A percentile compares a stretch with the other conserved stretches of the same genome.
Conservation (phyloP, 92 coral and sea anemone genomes). For the Palythoa caribaeorum region DNA sequence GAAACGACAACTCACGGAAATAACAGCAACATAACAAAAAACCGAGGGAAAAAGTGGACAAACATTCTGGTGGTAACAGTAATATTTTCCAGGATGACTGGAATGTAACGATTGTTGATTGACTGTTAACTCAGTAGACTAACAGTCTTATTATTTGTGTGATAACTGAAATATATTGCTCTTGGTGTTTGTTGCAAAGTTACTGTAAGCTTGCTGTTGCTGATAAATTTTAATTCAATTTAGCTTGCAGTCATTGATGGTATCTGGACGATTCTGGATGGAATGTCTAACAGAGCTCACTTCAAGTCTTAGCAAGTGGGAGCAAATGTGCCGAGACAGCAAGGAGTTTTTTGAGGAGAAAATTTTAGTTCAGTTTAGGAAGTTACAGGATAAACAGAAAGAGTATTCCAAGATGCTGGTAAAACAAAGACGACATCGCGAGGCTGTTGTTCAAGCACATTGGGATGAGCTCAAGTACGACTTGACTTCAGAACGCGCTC, state of each 20-base stretch:
- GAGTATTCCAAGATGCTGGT: slow-evolving; percentile 56
- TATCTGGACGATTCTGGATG: slow-evolving; percentile 99
- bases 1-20: no score
- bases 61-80: no score
- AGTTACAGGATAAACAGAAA: slow-evolving; percentile 70
- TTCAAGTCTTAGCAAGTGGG: slow-evolving; percentile 67
- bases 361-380: slow-evolving; percentile 63
- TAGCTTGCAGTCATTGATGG: slow-evolving; percentile 81
- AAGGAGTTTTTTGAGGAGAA: slow-evolving; percentile 66
- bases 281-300: slow-evolving; percentile 92
- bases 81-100: no score
- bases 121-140: no score
- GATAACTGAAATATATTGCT: no score
- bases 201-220: neutral
- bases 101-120: no score
- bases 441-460: slow-evolving; percentile 54
- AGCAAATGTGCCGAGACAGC: slow-evolving; percentile 68
- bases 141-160: no score
- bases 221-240: neutral
- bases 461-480: slow-evolving; percentile 87
- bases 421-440: slow-evolving; percentile 57
- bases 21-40: no score
- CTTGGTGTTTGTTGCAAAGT: no score
- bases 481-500: slow-evolving; percentile 83
- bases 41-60: no score